These are phyloP conservation scores for Eudemis profundana DNA, from an alignment of 2,888 invertebrate species.

Conservation along the genomic window DNA sequence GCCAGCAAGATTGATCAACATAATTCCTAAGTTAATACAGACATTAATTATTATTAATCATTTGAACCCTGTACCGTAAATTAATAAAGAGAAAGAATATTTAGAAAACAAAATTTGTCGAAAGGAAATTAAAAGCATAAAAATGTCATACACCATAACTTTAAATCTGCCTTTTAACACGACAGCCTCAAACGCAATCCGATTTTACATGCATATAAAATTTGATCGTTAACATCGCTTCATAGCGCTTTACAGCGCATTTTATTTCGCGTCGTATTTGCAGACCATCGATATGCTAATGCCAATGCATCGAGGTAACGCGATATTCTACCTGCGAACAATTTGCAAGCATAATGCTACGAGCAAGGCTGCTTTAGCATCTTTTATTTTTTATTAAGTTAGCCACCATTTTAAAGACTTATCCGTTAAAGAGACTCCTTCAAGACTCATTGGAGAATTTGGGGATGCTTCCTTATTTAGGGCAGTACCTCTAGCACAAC, in stretches of 20 bases:
- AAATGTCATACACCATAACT: not conserved
- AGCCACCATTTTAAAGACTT: not conserved
- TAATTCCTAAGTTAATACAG: too few relatives aligned
- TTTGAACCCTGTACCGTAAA: too few relatives aligned
- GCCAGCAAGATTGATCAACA: too few relatives aligned
- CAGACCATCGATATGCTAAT: conserved; percentile 69
- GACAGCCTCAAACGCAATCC: conserved; percentile 30
- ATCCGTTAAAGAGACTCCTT: too few relatives aligned
- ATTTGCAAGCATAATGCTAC: conserved; percentile 70
- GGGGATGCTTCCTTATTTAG: too few relatives aligned
- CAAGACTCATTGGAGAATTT: too few relatives aligned
- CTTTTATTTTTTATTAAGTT: conserved; percentile 9
- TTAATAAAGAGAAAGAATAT: too few relatives aligned
- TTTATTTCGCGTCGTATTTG: conserved; percentile 51
- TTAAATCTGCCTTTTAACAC: conserved; percentile 22
- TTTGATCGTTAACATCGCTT: conserved; percentile 43
- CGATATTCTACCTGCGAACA: conserved; percentile 65
- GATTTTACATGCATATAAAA: conserved; percentile 41
- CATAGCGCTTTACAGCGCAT: conserved; percentile 55
- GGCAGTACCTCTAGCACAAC: too few relatives aligned
- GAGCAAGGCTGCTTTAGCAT: conserved; percentile 46
- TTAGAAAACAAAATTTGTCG: not conserved
- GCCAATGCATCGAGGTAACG: conserved; percentile 58
- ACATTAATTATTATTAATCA: too few relatives aligned
- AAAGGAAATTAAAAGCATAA: too few relatives aligned